Conservation (phyloP, 2,888 invertebrate genomes). For the Parapristionchus giblindavisi region DNA sequence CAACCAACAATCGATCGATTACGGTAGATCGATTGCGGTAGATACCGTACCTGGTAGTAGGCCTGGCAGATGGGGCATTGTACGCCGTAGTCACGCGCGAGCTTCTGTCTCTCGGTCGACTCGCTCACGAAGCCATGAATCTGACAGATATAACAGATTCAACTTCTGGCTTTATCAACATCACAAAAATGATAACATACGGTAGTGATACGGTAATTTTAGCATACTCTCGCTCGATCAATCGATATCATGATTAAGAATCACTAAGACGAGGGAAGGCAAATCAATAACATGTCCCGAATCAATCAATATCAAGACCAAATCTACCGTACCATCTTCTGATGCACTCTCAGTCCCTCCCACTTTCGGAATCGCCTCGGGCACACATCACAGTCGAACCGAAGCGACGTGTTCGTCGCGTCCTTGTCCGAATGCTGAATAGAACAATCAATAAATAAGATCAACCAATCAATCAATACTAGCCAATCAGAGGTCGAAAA, state of each 20-base stretch:
- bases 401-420: no score
- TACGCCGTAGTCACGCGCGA: slow-evolving; percentile 23
- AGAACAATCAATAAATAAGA: not conserved
- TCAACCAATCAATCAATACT: no score
- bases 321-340: slow-evolving; percentile 35
- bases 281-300: not conserved
- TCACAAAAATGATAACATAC: no score
- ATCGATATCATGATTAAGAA: no score
- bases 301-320: not conserved
- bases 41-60: slow-evolving; percentile 20
- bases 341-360: slow-evolving; percentile 24
- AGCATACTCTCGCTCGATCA: not conserved
- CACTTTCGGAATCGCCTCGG: slow-evolving; percentile 24
- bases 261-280: no score
- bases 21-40: no score
- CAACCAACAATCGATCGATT: no score
- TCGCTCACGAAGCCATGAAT: slow-evolving; percentile 6
- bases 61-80: slow-evolving; percentile 30
- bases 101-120: slow-evolving; percentile 1
- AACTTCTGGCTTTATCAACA: no score
- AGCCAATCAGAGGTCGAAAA: no score
- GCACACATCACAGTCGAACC: slow-evolving; percentile 33
- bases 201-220: not conserved
- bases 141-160: no score
- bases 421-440: slow-evolving; percentile 12